phyloP scores from a whole-genome alignment of 2,797 vertebrate genomes.

The Catamblyrhynchus diadema region DNA sequence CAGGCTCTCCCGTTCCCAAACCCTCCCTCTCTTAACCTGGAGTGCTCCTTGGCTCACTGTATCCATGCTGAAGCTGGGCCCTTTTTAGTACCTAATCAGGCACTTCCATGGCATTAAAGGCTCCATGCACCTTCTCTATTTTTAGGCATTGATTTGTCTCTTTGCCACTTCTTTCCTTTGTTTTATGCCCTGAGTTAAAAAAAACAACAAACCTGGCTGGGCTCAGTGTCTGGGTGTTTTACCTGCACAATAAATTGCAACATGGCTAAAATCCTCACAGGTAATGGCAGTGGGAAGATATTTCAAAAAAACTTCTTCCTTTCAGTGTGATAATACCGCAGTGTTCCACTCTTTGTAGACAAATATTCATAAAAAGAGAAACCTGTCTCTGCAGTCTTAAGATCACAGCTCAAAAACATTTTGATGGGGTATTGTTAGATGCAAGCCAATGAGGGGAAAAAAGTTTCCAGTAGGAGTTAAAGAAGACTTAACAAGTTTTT shows the following conservation, averaged over 20 bases:
- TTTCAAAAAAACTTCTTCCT: background rate
- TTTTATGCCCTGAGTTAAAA: background rate
- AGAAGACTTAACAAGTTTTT: background rate
- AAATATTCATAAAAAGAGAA: background rate
- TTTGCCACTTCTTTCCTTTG: background rate
- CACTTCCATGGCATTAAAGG: background rate
- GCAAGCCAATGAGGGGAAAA: background rate
- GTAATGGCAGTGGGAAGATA: background rate
- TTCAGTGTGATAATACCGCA: background rate
- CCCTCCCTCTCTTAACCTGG: background rate
- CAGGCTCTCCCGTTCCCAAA: background rate
- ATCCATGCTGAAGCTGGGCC: background rate
- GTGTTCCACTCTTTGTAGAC: background rate
- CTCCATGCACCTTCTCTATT: background rate
- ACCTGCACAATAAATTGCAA: background rate
- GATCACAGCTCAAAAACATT: background rate
- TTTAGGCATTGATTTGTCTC: background rate
- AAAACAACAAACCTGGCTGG: background rate
- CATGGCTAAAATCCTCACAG: background rate
- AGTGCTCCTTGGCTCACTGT: background rate
- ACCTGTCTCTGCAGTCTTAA: background rate
- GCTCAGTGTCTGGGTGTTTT: background rate
- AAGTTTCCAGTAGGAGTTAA: background rate
- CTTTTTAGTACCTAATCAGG: background rate
- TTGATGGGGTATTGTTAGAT: background rate